Base-by-base conservation (phyloP, 2,797 vertebrate genomes). In the Astyanax mexicanus region DNA sequence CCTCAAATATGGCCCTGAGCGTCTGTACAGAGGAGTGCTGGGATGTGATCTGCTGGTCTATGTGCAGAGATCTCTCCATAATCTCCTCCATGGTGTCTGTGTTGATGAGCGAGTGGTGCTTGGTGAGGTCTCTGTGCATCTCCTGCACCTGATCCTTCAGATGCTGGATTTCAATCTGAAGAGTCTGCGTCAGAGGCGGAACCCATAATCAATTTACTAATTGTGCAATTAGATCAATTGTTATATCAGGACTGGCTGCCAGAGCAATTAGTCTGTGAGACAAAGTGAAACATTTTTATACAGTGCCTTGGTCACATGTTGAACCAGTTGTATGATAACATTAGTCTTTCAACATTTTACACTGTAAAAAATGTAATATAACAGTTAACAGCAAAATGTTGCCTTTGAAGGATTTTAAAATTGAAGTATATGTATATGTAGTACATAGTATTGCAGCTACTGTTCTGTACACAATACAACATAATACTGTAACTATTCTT, bases 91-190 rank as follows among this genome's bases (percentile, higher is more conserved):
- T 96, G 74, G 91, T 93, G 76, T 95, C 94, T 0, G 93, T 95
- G 92, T 94, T 96, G 90, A 98, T 95, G 85, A 98, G 93, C 0
- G 96, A 95, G 87, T 97, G 97, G 84, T 98, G 97, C 85, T 95
- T 98, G 82, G 97, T 98, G 85, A 99, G 94, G 84, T 98, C 96
- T 0, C 95, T 89, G 85, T 98, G 97, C 84, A 98, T 84, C 84
- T 96, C 95, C 90, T 98, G 97, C 25, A 98, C 95, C 90, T 97
- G 96, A 80, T 98, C 95, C 89, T 98, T 98, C 86, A 98, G 87
- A 74, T 80, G 91, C 91, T 98, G 96, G 25, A 95, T 92, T 84
- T 97, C 96, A 0, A 76, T 88, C 87, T 98, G 96, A 37, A 99
- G 94, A 71, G 75, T 88, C 97, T 98, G 80, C 13, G 2, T n/a